A percentile compares a stretch with the other conserved stretches of the same genome.
Conservation (phyloP, 23 tunicate species). For the Halocynthia roretzi region DNA sequence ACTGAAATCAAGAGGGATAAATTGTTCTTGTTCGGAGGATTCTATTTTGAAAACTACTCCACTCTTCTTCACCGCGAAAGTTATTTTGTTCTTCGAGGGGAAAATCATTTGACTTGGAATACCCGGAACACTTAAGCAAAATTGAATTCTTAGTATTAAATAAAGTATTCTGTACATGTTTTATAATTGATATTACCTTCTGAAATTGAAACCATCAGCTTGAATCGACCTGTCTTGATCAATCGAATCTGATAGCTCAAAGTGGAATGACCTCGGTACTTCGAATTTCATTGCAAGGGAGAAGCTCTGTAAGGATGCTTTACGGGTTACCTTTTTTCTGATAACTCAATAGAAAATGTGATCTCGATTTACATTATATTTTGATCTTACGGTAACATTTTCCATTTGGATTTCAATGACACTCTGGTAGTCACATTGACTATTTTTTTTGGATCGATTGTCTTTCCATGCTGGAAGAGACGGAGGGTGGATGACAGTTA, state of each 20-base stretch:
- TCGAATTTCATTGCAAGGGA: conserved; percentile 3
- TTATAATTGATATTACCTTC: too few species aligned
- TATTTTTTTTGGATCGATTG: not conserved
- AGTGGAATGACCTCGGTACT: conserved; percentile 9
- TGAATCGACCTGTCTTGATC: not conserved
- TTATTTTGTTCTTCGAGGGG: not conserved
- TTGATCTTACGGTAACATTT: not conserved
- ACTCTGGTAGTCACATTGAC: conserved; percentile 6
- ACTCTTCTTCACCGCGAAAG: not conserved
- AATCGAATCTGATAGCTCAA: not conserved
- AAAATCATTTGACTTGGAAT: not conserved
- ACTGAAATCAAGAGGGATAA: not conserved
- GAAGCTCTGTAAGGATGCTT: not conserved
- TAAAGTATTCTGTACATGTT: too few species aligned
- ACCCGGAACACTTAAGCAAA: not conserved
- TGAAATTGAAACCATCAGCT: not conserved
- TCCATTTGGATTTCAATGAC: not conserved
- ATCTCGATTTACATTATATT: too few species aligned
- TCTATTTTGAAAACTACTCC: not conserved
- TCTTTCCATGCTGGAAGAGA: not conserved
- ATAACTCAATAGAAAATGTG: not conserved
- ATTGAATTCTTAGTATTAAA: not conserved
- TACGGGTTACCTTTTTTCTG: not conserved
- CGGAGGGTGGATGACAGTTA: not conserved
- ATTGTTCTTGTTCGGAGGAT: not conserved